A percentile compares a stretch with the other conserved stretches of the same genome.
Conservation (phyloP, 1,140 invertebrate genomes). For the Drosophila ficusphila region DNA sequence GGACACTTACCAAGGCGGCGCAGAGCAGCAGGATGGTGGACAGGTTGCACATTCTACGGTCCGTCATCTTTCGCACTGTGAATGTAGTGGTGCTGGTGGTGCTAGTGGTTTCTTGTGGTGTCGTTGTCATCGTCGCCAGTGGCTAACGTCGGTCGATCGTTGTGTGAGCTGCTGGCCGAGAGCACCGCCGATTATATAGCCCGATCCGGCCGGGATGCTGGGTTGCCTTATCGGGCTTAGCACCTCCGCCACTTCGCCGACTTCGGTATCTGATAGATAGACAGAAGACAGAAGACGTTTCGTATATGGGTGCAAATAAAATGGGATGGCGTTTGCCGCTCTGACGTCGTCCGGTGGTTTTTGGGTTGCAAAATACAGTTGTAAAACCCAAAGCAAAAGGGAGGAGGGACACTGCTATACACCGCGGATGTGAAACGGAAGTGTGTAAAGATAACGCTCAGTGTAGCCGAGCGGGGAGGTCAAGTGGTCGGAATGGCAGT, state of each 20-base stretch:
- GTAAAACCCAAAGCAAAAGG: constrained; percentile 70
- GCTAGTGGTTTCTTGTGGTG: constrained; percentile 3
- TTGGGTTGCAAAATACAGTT: constrained; percentile 68
- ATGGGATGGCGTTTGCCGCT: not conserved
- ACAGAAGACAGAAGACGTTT: constrained; percentile 5
- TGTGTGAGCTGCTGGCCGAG: constrained; percentile 61
- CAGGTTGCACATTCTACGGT: constrained; percentile 34
- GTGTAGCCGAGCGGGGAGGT: not conserved
- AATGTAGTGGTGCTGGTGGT: constrained; percentile 19
- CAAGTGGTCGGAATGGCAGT: not conserved
- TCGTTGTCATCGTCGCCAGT: constrained; percentile 63
- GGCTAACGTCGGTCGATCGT: constrained; percentile 80
- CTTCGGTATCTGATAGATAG: constrained; percentile 17
- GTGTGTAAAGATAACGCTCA: constrained; percentile 69
- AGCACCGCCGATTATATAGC: constrained; percentile 55
- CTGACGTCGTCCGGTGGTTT: constrained; percentile 25
- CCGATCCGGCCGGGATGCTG: constrained; percentile 30
- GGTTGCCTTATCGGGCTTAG: constrained; percentile 53
- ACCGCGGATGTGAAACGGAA: constrained; percentile 74
- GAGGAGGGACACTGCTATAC: not conserved
- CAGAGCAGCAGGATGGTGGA: constrained; percentile 56
- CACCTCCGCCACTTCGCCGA: constrained; percentile 16
- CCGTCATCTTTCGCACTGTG: constrained; percentile 34
- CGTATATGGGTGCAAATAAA: constrained; percentile 68
- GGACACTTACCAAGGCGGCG: constrained; percentile 55